Base-by-base conservation (phyloP, 2,888 invertebrate genomes). In the Megastigmus dorsalis region DNA sequence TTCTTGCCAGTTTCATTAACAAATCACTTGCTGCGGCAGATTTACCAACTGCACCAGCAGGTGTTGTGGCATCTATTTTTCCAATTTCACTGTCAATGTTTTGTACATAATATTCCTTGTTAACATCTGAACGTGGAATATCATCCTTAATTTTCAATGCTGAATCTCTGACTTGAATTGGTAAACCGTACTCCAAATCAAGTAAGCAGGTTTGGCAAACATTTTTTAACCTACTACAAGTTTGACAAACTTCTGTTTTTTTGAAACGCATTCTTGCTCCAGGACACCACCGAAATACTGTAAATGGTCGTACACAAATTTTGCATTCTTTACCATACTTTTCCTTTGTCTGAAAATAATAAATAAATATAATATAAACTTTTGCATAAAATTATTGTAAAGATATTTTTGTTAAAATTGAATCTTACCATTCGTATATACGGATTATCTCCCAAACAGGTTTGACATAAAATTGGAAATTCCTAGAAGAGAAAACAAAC, bases 241-340 rank as follows among this genome's bases (percentile, higher is more conserved):
- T 97, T 87, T 98, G 97, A 87, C 98, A 98, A 18, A 98, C 94
- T 90, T 98, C 98, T 0, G 97, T 97, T 88, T 97, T 97, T 89
- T 98, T 98, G 87, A 97, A 98, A 82, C 97, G 93, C 96, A 97
- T 97, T 81, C 95, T 90, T 5, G 96, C 95, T 20, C 98, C 98
- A 0, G 98, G 98, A 88, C 97, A 97, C 97, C 98, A 98, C 38
- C 98, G 92, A 88, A 98, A 98, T 15, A 97, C 96, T 10, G 97
- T 98, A 86, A 98, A 98, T 0, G 98, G 98, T 50, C 98, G 91
- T 55, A 93, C 92, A 88, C 98, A 98, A 80, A 97, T 97, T 89
- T 98, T 98, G 86, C 98, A 98, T 86, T 97, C 97, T 84, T 96
- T 96, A 0, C 98, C 98, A 90, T 95, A 97, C 81, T 93, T 94